phyloP scores from a whole-genome alignment of 2,888 invertebrate species.

The Trichogramma dendrolimi region DNA sequence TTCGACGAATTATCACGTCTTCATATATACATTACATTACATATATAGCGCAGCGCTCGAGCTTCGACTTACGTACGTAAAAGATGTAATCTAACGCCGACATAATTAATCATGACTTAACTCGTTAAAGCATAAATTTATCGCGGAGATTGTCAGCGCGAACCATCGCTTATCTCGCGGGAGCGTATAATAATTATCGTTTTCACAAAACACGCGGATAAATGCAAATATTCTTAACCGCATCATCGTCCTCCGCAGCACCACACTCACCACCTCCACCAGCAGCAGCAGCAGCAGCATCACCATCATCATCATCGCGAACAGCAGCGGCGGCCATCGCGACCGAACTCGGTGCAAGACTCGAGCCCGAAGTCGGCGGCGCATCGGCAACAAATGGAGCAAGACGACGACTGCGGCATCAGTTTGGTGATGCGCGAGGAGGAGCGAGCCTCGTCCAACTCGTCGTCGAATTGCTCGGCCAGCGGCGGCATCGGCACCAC shows the following conservation, averaged over 20 bases:
- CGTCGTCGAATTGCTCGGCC: neutral
- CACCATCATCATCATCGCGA: neutral
- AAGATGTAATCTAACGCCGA: too few species aligned
- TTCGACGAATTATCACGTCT: too few species aligned
- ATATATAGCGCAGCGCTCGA: too few species aligned
- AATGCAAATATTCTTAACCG: too few species aligned
- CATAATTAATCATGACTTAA: too few species aligned
- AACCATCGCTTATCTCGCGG: neutral
- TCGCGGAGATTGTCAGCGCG: conserved; percentile 14
- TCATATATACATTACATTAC: too few species aligned
- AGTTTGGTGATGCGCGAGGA: neutral
- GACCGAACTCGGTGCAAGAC: conserved; percentile 24
- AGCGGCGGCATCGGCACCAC: neutral
- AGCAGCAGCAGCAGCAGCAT: conserved; percentile 9
- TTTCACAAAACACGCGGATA: too few species aligned
- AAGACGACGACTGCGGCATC: neutral
- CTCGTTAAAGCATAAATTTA: too few species aligned
- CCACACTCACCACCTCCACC: too few species aligned
- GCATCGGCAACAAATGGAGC: too few species aligned
- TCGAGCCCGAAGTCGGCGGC: conserved; percentile 9
- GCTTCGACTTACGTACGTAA: too few species aligned
- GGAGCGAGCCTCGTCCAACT: neutral
- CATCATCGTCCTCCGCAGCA: too few species aligned
- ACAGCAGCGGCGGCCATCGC: conserved; percentile 11
- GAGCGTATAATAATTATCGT: neutral